phyloP scores from a whole-genome alignment of 2,888 invertebrate species.

The Carpatolechia fugitivella region DNA sequence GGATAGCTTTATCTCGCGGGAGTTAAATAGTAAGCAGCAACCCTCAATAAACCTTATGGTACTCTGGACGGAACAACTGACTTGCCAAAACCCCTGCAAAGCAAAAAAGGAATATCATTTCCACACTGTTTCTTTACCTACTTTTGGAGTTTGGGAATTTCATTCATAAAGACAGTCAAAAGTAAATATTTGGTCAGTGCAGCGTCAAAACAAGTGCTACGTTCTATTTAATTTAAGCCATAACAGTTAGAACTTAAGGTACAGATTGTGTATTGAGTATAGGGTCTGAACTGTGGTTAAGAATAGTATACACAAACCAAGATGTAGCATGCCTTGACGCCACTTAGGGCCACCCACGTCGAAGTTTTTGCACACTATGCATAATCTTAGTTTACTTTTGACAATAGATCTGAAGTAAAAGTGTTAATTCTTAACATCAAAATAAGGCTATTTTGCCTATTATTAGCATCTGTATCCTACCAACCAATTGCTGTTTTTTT shows the following conservation, averaged over 20 bases:
- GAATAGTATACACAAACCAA: slow-evolving; percentile 47
- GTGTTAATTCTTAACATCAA: slow-evolving; percentile 9
- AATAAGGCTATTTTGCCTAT: not conserved
- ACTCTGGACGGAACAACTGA: too few relatives aligned
- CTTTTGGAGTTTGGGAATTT: slow-evolving; percentile 58
- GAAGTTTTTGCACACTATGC: slow-evolving; percentile 55
- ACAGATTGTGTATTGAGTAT: not conserved
- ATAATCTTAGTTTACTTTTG: slow-evolving; percentile 61
- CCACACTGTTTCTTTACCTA: slow-evolving; percentile 31
- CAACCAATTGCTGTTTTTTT: too few relatives aligned
- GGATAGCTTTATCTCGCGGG: too few relatives aligned
- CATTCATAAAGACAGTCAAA: slow-evolving; percentile 71
- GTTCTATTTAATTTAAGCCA: slow-evolving; percentile 21
- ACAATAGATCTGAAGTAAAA: slow-evolving; percentile 47
- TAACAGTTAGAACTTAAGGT: slow-evolving; percentile 6
- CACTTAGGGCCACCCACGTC: slow-evolving; percentile 72
- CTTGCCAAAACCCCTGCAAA: not conserved
- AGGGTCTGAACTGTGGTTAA: not conserved
- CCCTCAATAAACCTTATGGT: too few relatives aligned
- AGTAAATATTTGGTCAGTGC: slow-evolving; percentile 65
- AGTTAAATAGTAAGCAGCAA: too few relatives aligned
- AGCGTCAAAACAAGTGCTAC: slow-evolving; percentile 32
- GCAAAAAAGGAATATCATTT: slow-evolving; percentile 17
- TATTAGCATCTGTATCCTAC: too few relatives aligned
- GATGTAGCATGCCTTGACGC: slow-evolving; percentile 65